phyloP scores from a whole-genome alignment of 2,113 vertebrate genomes.

The Candoia aspera region DNA sequence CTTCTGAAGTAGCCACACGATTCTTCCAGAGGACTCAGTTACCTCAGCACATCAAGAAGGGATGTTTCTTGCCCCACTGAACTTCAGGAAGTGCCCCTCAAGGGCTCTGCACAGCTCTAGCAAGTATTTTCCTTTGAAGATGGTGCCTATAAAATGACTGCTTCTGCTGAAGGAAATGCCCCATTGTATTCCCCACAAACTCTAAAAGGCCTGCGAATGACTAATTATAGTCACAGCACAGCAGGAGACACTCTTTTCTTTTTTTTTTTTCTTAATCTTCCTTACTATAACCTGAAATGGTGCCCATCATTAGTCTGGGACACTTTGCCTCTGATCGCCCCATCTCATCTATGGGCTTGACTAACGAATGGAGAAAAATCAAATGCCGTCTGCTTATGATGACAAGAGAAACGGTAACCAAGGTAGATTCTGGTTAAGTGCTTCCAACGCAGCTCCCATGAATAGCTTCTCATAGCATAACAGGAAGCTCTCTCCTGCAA shows the following conservation, averaged over 20 bases:
- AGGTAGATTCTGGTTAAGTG: slow-evolving; percentile 46
- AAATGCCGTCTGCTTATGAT: slow-evolving; percentile 75
- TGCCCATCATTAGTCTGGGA: background rate
- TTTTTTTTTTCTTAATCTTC: background rate
- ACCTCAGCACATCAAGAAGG: background rate
- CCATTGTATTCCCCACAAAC: background rate
- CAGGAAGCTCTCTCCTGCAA: slow-evolving; percentile 68
- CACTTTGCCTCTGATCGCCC: background rate
- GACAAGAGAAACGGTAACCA: slow-evolving; percentile 64
- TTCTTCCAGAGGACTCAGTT: background rate
- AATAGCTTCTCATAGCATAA: slow-evolving; percentile 81
- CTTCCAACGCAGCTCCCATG: slow-evolving; percentile 75
- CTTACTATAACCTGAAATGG: background rate
- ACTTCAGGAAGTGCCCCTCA: background rate
- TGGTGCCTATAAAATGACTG: background rate
- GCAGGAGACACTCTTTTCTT: background rate
- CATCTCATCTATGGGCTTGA: background rate
- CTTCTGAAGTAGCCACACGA: background rate
- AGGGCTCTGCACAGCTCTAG: background rate
- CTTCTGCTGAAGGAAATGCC: background rate
- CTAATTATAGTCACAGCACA: background rate
- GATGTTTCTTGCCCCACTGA: background rate
- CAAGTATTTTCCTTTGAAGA: background rate
- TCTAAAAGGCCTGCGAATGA: background rate
- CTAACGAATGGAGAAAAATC: slow-evolving; percentile 79